phyloP scores from a whole-genome alignment of 92 coral and sea anemone species.

The Umimayanthus kanabou region DNA sequence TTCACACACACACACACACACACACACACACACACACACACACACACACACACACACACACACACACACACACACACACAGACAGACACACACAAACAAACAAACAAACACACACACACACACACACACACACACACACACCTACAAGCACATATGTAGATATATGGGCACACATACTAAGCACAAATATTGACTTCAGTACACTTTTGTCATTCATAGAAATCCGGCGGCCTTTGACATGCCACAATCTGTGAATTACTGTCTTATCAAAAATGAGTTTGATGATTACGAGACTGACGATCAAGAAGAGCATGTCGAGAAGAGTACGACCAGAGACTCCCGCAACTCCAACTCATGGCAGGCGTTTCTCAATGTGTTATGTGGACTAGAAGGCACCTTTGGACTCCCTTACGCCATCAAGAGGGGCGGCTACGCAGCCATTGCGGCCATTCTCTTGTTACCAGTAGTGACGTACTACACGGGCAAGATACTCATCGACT shows the following conservation, averaged over 20 bases:
- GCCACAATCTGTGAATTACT: constrained; percentile 18
- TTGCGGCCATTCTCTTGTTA: constrained; percentile 13
- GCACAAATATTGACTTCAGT: not conserved
- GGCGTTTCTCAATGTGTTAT: constrained; percentile 35
- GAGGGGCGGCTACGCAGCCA: constrained; percentile 33
- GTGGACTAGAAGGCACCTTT: constrained; percentile 36
- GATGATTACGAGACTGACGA: constrained; percentile 8
- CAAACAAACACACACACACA: too few relatives aligned
- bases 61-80: too few relatives aligned
- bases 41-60: too few relatives aligned
- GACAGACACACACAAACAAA: too few relatives aligned
- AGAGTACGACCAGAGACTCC: not conserved
- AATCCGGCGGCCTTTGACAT: not conserved
- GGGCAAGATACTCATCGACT: constrained; percentile 34
- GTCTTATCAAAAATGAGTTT: constrained; percentile 24
- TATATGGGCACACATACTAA: not conserved
- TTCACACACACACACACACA: too few relatives aligned
- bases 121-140: too few relatives aligned
- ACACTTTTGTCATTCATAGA: not conserved
- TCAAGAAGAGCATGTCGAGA: not conserved
- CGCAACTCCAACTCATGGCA: constrained; percentile 1
- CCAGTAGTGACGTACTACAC: constrained; percentile 37
- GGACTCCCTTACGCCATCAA: constrained; percentile 35
- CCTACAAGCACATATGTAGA: too few relatives aligned
- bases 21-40: too few relatives aligned